Percentiles rank a stretch among this genome's conserved stretches.
Conservation (phyloP, 2,888 invertebrate genomes). For the Lasioglossum leucozonium region DNA sequence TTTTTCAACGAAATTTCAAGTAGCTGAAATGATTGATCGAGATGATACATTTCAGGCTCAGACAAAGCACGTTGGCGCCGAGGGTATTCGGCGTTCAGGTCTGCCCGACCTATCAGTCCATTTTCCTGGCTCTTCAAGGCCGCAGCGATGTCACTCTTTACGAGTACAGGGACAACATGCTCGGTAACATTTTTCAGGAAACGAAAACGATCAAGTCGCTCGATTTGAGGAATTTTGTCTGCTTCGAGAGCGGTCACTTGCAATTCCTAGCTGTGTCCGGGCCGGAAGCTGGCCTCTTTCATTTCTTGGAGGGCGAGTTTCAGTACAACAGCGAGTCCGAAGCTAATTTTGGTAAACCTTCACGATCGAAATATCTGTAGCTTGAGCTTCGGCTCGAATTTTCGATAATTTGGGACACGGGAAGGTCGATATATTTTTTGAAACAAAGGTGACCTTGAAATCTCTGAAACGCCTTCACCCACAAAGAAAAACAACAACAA, state of each 20-base stretch:
- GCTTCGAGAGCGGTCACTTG: constrained; percentile 77
- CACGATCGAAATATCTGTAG: neutral
- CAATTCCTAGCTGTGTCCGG: constrained; percentile 76
- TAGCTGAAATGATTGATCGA: neutral
- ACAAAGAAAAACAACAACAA: too few relatives aligned
- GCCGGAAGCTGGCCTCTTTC: constrained; percentile 67
- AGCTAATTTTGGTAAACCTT: constrained; percentile 71
- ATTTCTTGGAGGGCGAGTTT: constrained; percentile 69
- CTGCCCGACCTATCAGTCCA: constrained; percentile 66
- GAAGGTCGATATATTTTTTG: too few relatives aligned
- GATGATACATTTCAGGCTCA: constrained; percentile 61
- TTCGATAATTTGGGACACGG: too few relatives aligned
- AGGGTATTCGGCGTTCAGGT: constrained; percentile 65
- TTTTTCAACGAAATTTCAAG: neutral
- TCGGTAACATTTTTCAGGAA: constrained; percentile 56
- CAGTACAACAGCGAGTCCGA: constrained; percentile 66
- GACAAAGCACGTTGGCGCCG: constrained; percentile 54
- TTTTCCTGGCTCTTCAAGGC: constrained; percentile 62
- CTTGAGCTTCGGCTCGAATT: too few relatives aligned
- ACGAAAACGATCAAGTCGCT: constrained; percentile 66
- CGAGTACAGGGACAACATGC: constrained; percentile 63
- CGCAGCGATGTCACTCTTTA: constrained; percentile 68
- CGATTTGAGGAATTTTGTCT: constrained; percentile 71
- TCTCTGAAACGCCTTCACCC: too few relatives aligned
- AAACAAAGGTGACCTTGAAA: too few relatives aligned